Base-by-base conservation (phyloP, 2,113 vertebrate species). In the Cnemophilus loriae region DNA sequence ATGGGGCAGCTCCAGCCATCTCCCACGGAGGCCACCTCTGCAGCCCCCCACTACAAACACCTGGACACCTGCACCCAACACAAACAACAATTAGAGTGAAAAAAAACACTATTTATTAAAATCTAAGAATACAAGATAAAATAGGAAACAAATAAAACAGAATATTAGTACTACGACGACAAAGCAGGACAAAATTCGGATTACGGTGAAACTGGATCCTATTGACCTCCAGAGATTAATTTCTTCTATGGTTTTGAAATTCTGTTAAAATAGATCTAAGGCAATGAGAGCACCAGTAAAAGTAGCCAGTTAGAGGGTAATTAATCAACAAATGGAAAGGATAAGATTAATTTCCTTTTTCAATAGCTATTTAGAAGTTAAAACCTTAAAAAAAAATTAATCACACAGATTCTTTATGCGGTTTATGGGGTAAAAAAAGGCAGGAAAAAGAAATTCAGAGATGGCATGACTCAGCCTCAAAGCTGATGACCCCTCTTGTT, bases 41-140 rank as follows among this genome's bases (percentile, higher is more conserved):
- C 21, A 65, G 16, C 5, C 19, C 6, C 9, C 8, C 4, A 0
- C 24, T n/a, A 5, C 20, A 12, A 37, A 22, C 3, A 17, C 2
- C 13, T 39, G 28, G 26, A 11, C 16, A 50, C 1, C 12, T 32
- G 8, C 12, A 52, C 4, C 5, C 10, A 37, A 18, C 14, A n/a
- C 6, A 68, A 42, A 47, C 23, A 61, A 27, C 12, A 27, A 28
- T 7, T 39, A 32, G 57, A 71, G 4, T 47, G 15, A 42, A 55
- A 47, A 76, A 20, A 53, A 3, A 5, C 10, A 7, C 2, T 5
- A 1, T 7, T 78, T 55, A 19, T 10, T 84, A 50, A 68, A 77
- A 78, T 57, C 13, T 73, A 37, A 76, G 16, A 70, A 6, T 53
- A 65, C 10, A 53, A 24, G n/a, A n/a, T 22, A 16, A 7, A 53